Conservation (phyloP, 2,888 invertebrate species). For the Anagyrus pseudococci region DNA sequence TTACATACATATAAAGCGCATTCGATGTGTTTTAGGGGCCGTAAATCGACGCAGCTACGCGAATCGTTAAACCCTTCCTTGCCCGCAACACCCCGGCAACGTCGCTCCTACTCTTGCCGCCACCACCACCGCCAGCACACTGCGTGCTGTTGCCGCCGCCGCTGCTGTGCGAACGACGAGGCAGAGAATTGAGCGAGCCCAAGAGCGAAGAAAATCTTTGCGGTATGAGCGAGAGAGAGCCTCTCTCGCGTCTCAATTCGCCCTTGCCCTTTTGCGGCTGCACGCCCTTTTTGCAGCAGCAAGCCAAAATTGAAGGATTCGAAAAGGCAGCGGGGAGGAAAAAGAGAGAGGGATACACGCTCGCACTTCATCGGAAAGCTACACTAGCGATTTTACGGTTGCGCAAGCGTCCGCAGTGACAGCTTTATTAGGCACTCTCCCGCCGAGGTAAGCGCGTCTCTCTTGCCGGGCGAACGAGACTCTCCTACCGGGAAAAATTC, state of each 20-base stretch:
- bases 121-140: too few relatives aligned
- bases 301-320: too few relatives aligned
- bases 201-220: slow-evolving; percentile 19
- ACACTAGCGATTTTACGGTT: too few relatives aligned
- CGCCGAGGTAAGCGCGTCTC: slow-evolving; percentile 32
- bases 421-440: too few relatives aligned
- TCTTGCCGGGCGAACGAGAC: slow-evolving; percentile 10
- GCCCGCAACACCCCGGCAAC: slow-evolving; percentile 45
- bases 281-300: too few relatives aligned
- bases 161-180: neutral
- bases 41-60: slow-evolving; percentile 61
- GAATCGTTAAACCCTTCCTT: slow-evolving; percentile 63
- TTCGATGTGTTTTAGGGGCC: slow-evolving; percentile 63
- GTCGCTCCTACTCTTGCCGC: slow-evolving; percentile 14
- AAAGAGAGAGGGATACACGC: too few relatives aligned
- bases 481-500: slow-evolving; percentile 28
- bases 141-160: slow-evolving; percentile 8
- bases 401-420: too few relatives aligned
- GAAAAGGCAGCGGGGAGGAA: too few relatives aligned
- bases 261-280: too few relatives aligned
- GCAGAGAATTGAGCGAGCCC: slow-evolving; percentile 2
- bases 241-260: too few relatives aligned
- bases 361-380: too few relatives aligned
- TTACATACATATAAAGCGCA: slow-evolving; percentile 63
- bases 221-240: neutral